Evolutionary conservation across 1,140 invertebrate genomes (phyloP), one percentile per base, ranked within the genome.

Genomic region (Adoxophyes honmai): DNA sequence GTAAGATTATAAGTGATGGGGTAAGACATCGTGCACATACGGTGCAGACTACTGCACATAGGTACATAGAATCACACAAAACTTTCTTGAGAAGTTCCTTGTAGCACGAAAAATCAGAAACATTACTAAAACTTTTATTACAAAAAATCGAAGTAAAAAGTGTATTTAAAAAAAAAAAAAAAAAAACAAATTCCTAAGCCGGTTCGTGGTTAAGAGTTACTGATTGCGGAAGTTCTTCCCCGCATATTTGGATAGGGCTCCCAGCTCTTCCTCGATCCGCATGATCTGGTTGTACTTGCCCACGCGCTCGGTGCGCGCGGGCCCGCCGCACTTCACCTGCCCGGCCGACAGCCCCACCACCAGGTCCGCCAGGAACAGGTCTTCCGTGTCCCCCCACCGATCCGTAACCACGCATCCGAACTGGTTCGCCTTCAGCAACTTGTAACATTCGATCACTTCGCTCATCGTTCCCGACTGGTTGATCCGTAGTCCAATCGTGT

Each of bases 221-320:
- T 77, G 66, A 1, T 69, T 74, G 64, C 97, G 94, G 93, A 98
- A 99, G 70, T 94, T 95, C 75, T 97, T 95, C 59, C 98, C 98
- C 59, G 98, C 98, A 77, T 92, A 99, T 80, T 96, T 97, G 38
- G 97, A 98, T 39, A 91, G 90, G 8, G 92, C 87, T 10, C 98
- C 98, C 34, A 99, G 90, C 86, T 99, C 98, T 81, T 99, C 98
- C 88, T 99, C 98, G 80, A 99, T 99, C 70, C 98, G 93, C 38
- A 99, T 91, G 52, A 99, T 95, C 84, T 99, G 98, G 85, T 99
- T 99, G 90, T 99, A 99, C 79, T 99, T 99, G 37, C 97, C 96
- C 59, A 98, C 90, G 81, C 98, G 93, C 88, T 99, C 98, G n/a
- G 97, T 98, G 62, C 98, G 94, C 79, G 96, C 98, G 7, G 98